Conservation (phyloP, 2,113 vertebrate genomes). For the Siniperca chuatsi region DNA sequence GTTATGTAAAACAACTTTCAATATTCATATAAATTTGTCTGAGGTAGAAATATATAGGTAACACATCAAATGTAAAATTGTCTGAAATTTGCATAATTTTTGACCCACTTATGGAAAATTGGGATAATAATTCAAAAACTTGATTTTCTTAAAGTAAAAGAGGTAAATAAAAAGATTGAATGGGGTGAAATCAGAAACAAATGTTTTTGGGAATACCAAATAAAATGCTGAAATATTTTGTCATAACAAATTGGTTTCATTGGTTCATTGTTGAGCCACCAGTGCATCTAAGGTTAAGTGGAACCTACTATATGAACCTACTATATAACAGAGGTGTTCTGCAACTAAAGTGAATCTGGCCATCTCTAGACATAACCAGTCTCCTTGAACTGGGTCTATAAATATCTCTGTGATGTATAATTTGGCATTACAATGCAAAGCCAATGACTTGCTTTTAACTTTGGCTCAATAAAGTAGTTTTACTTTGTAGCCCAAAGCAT, state of each 20-base stretch:
- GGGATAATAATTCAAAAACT: not conserved
- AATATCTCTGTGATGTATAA: slow-evolving; percentile 19
- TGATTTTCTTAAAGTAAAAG: not conserved
- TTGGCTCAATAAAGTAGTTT: slow-evolving; percentile 14
- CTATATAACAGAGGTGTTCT: not conserved
- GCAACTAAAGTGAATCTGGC: not conserved
- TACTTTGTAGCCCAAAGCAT: not conserved
- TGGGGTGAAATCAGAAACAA: not conserved
- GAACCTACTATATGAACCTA: not conserved
- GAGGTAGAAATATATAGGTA: too few species aligned
- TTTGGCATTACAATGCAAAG: slow-evolving; percentile 1
- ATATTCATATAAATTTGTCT: not conserved
- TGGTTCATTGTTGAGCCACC: not conserved
- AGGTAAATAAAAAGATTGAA: not conserved
- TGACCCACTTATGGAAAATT: not conserved
- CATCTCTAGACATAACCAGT: not conserved
- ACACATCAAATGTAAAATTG: not conserved
- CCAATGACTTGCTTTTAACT: slow-evolving; percentile 11
- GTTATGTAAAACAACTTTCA: not conserved
- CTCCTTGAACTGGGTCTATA: not conserved
- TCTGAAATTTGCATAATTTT: not conserved
- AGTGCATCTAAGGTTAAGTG: not conserved
- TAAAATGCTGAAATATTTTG: not conserved
- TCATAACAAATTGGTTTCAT: not conserved
- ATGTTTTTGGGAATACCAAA: not conserved